Evolutionary conservation across 2,888 invertebrate genomes (phyloP).

Genomic region (Panzeria rudis): DNA sequence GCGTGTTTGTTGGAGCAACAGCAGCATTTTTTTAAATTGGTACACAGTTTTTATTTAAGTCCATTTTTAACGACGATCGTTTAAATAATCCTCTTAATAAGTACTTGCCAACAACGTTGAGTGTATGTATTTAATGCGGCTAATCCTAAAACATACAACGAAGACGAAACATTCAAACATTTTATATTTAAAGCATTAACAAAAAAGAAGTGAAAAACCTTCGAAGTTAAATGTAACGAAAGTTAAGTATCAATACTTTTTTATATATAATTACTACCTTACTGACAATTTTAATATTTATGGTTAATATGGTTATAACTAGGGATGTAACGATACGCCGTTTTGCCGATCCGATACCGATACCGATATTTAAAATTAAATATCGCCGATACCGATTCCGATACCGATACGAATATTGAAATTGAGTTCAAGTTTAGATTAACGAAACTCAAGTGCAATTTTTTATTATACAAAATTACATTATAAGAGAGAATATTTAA

Average conservation of each 20-base stretch:
- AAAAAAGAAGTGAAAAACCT: constrained; percentile 6
- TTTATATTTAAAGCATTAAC: constrained; percentile 29
- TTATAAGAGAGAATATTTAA: no score
- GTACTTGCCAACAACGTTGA: constrained; percentile 1
- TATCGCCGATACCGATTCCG: no score
- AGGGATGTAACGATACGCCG: no score
- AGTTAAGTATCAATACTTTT: constrained; percentile 63
- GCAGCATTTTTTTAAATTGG: no score
- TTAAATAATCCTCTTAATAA: background rate
- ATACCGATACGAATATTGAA: no score
- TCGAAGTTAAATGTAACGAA: constrained; percentile 61
- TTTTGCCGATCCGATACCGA: no score
- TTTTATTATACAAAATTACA: no score
- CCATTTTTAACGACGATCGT: background rate
- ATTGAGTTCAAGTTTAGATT: no score
- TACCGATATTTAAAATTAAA: no score
- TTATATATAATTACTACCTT: constrained; percentile 78
- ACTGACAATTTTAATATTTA: constrained; percentile 78
- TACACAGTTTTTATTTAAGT: background rate
- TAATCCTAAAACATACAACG: constrained; percentile 7
- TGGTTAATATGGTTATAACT: constrained; percentile 65
- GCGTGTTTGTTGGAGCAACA: no score
- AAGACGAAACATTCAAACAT: constrained; percentile 30
- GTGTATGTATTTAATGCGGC: constrained; percentile 20
- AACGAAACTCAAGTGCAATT: no score